Evolutionary conservation across 2,888 invertebrate species (phyloP).

Genomic region (Orthosia incerta): DNA sequence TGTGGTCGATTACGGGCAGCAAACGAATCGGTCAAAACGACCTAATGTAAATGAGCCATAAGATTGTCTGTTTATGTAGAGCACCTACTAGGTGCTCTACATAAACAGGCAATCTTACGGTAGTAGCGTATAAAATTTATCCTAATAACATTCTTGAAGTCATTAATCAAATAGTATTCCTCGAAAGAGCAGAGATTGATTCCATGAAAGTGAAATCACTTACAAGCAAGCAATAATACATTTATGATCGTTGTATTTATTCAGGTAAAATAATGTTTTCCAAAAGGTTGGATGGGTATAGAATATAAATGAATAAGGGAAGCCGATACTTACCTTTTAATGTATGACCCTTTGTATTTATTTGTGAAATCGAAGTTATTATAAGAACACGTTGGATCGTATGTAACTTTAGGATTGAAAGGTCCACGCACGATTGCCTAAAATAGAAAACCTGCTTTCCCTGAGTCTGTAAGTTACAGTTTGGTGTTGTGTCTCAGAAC

Average conservation of each 20-base stretch:
- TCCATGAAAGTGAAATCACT: slow-evolving; percentile 20
- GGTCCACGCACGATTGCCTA: not conserved
- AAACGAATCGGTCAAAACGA: no score
- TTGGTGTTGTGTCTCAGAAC: not conserved
- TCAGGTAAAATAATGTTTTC: slow-evolving; percentile 47
- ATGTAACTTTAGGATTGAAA: not conserved
- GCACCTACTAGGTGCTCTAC: no score
- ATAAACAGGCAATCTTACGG: no score
- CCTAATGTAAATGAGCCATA: no score
- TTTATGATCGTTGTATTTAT: slow-evolving; percentile 32
- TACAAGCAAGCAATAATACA: slow-evolving; percentile 16
- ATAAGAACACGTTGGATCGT: slow-evolving; percentile 1
- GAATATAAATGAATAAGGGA: slow-evolving; percentile 29
- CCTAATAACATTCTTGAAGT: no score
- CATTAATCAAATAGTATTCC: no score
- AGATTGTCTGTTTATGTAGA: no score
- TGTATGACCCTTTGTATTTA: slow-evolving; percentile 26
- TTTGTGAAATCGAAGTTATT: slow-evolving; percentile 6
- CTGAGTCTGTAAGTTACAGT: not conserved
- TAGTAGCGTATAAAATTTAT: no score
- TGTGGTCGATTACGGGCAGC: no score
- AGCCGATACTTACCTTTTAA: slow-evolving; percentile 21
- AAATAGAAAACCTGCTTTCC: not conserved
- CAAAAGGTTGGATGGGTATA: slow-evolving; percentile 21
- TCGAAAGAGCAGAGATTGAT: not conserved